Conservation (phyloP, 2,113 vertebrate species). For the Etheostoma cragini region DNA sequence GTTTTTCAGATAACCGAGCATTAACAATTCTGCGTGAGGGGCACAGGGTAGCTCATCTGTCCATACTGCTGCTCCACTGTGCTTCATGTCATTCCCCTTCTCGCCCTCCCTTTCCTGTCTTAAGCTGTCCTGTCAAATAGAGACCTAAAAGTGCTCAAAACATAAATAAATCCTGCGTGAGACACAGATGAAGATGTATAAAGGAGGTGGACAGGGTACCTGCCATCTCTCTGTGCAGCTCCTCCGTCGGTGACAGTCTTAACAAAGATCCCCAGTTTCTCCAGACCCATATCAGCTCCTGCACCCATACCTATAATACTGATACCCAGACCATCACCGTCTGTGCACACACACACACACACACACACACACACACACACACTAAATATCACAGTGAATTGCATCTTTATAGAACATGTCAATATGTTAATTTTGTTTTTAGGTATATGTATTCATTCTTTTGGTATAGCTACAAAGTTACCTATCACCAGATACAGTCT, state of each 20-base stretch:
- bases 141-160: too few species aligned
- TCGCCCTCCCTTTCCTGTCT: too few species aligned
- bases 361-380: slow-evolving; percentile 9
- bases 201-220: slow-evolving; percentile 68
- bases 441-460: neutral
- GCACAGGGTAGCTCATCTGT: too few species aligned
- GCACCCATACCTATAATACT: slow-evolving; percentile 98
- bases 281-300: slow-evolving; percentile 96
- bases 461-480: neutral
- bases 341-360: slow-evolving; percentile 70
- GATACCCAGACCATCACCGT: slow-evolving; percentile 93
- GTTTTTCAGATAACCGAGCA: neutral
- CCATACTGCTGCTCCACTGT: too few species aligned
- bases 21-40: too few species aligned
- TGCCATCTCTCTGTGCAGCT: slow-evolving; percentile 92
- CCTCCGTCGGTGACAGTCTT: slow-evolving; percentile 96
- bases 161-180: too few species aligned
- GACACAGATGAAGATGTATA: too few species aligned
- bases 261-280: slow-evolving; percentile 97
- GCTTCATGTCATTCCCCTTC: too few species aligned
- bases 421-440: neutral
- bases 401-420: neutral
- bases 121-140: too few species aligned
- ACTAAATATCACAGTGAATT: neutral
- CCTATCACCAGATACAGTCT: neutral